These are phyloP conservation scores for Amphiprion percula DNA, from an alignment of 2,113 vertebrate genomes.

Conservation along the genomic window DNA sequence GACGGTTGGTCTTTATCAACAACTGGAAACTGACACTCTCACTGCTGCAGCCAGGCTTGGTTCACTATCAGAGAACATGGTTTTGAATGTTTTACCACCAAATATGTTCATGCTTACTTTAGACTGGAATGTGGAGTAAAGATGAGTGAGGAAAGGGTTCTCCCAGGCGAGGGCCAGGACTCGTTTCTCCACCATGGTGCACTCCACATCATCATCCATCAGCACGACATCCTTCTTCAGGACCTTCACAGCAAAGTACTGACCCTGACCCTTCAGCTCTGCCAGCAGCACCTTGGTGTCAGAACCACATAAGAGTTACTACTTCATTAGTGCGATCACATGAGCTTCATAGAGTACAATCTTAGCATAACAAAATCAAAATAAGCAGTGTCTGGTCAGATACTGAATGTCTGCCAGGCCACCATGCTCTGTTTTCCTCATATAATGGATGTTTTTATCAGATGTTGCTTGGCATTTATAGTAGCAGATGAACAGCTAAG, in stretches of 20 bases:
- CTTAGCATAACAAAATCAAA: background rate
- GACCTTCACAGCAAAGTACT: conserved; percentile 95
- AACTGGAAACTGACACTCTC: conserved; percentile 59
- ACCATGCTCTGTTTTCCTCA: background rate
- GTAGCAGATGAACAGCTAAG: conserved; percentile 8
- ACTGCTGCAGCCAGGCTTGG: conserved; percentile 50
- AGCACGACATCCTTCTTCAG: conserved; percentile 98
- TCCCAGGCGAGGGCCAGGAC: conserved; percentile 95
- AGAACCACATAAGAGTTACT: conserved; percentile 25
- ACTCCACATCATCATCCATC: conserved; percentile 97
- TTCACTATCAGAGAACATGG: conserved; percentile 58
- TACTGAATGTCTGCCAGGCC: background rate
- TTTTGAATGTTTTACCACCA: background rate
- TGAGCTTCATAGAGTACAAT: background rate
- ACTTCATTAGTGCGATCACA: conserved; percentile 8
- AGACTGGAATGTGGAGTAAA: conserved; percentile 95
- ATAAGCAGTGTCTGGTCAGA: background rate
- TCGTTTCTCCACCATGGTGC: conserved; percentile 98
- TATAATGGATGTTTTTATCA: conserved; percentile 10
- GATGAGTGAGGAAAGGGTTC: conserved; percentile 96
- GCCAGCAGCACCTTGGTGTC: conserved; percentile 91
- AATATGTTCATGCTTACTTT: conserved; percentile 84
- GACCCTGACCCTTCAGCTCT: conserved; percentile 90
- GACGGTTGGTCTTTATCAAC: background rate
- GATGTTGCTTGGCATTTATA: conserved; percentile 1